phyloP scores from a whole-genome alignment of 2,113 vertebrate genomes.

The Onychorhynchus coronatus region DNA sequence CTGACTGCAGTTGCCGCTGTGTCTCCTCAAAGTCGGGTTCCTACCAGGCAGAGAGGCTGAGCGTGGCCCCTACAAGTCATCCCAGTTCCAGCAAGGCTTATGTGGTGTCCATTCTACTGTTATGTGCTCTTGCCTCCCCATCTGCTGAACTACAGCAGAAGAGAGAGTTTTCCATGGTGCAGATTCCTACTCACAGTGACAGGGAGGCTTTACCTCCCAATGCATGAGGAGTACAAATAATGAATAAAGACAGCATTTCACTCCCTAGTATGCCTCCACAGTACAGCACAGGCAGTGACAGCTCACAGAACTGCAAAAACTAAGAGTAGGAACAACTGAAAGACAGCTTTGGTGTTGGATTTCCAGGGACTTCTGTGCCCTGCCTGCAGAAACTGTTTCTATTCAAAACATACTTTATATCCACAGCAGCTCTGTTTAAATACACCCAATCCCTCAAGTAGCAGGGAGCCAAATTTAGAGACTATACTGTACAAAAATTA shows the following conservation, averaged over 20 bases:
- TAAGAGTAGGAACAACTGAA: background rate
- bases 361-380: background rate
- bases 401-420: background rate
- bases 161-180: accelerated
- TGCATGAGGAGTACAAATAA: accelerated
- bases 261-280: background rate
- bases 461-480: background rate
- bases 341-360: accelerated
- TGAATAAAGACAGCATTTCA: background rate
- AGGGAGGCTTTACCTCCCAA: background rate
- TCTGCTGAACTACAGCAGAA: background rate
- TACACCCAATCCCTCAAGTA: background rate
- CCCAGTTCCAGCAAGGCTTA: background rate
- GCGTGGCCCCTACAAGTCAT: background rate
- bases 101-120: no score
- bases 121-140: background rate
- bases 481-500: background rate
- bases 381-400: background rate
- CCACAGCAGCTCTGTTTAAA: background rate
- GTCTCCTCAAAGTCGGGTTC: background rate
- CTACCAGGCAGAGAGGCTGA: background rate
- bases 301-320: background rate
- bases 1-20: background rate
- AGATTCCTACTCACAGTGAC: background rate
- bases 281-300: background rate